Base-by-base conservation (phyloP, 2,888 invertebrate species). In the Buathra laborator region DNA sequence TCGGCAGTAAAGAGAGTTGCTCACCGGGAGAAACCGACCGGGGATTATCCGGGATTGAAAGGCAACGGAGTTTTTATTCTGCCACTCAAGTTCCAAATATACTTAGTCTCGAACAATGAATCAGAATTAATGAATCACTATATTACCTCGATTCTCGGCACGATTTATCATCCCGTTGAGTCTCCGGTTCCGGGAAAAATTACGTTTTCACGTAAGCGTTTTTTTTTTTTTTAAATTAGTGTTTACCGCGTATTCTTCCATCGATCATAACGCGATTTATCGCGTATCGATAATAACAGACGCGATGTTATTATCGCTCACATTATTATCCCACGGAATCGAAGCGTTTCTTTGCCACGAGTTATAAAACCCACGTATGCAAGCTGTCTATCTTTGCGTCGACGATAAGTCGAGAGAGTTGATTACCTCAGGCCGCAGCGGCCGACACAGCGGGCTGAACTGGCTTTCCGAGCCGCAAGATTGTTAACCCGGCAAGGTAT, bases 61-160 rank as follows among this genome's bases (percentile, higher is more conserved):
- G 29, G 5, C 24, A 10, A 46, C 59, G 43, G 29, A 14, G 14
- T 51, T 70, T 74, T 62, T 24, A 56, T 24, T 1, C 19, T 4
- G 24, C 56, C 19, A 37, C 6, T 5, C 37, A 32, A 64, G 48
- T 43, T 16, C 9, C 19, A 12, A 51, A 46, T 19, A 37, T 19
- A 32, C 29, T 9, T 3, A 51, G 43, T 46, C 9, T n/a, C 24
- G 51, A 12, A 62, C 29, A 14, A n/a, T 84, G 79, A 80, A 75
- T 80, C 76, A 67, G 66, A 66, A 66, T 71, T 37, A 16, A 51
- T 81, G 80, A 84, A 68, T 84, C 84, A 81, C n/a, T 9, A n/a
- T 67, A 48, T 59, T 70, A n/a, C 56, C 43, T 53, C 6, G 10
- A 70, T 76, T 81, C 80, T 56, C 43, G 62, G 64, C 56, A 71